Evolutionary conservation across 2,888 invertebrate species (phyloP).

Genomic region (Athalia cordata): DNA sequence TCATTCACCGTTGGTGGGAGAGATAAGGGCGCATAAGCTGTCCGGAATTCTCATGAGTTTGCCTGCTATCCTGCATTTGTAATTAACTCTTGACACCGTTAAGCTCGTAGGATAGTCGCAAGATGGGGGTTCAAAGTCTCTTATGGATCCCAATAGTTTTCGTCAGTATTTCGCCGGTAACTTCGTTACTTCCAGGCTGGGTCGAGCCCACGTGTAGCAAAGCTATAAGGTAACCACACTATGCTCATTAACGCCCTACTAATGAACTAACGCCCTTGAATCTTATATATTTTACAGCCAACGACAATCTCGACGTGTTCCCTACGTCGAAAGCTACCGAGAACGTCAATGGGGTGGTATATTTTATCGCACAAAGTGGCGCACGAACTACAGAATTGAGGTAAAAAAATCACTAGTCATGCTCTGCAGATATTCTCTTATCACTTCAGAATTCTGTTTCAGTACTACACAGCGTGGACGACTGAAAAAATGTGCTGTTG

Average conservation of each 20-base stretch:
- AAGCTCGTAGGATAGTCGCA: not conserved
- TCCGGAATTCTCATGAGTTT: slow-evolving; percentile 33
- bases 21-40: slow-evolving; percentile 4
- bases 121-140: not conserved
- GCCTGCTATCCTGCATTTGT: slow-evolving; percentile 50
- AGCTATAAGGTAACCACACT: too few species aligned
- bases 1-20: not conserved
- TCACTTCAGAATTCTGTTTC: not conserved
- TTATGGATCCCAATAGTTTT: not conserved
- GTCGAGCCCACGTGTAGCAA: not conserved
- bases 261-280: too few species aligned
- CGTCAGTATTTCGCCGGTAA: not conserved
- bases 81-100: not conserved
- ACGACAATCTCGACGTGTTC: not conserved
- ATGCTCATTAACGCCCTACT: too few species aligned
- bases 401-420: not conserved
- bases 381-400: not conserved
- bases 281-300: too few species aligned
- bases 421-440: not conserved
- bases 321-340: not conserved
- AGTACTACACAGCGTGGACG: not conserved
- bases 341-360: not conserved
- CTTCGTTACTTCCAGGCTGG: not conserved
- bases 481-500: not conserved
- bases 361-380: not conserved